These are phyloP conservation scores for Dendrocincla fuliginosa DNA, from an alignment of 2,797 vertebrate species.

Conservation along the genomic window DNA sequence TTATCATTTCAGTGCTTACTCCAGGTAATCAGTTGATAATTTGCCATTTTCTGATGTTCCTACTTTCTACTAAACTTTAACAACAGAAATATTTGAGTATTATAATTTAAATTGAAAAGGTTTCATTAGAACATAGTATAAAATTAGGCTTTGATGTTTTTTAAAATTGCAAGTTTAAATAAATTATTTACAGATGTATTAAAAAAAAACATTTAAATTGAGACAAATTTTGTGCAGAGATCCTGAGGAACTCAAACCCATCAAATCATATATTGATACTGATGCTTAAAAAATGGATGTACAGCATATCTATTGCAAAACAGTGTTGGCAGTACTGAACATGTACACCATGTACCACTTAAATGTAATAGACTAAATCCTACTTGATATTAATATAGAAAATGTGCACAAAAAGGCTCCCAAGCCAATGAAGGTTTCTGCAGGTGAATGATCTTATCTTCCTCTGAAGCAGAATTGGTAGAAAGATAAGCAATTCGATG, in stretches of 20 bases:
- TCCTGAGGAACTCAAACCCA: not conserved
- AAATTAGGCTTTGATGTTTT: not conserved
- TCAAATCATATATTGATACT: not conserved
- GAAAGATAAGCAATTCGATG: constrained; percentile 1
- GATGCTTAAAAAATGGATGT: not conserved
- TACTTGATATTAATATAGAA: constrained; percentile 6
- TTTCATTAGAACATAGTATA: not conserved
- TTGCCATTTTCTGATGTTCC: not conserved
- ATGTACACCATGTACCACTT: not conserved
- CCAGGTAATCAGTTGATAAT: not conserved
- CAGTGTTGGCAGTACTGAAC: not conserved
- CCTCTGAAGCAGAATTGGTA: not conserved
- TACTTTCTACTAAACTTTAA: not conserved
- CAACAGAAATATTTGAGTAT: not conserved
- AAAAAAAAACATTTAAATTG: not conserved
- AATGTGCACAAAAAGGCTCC: not conserved
- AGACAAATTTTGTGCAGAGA: not conserved
- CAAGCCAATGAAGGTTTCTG: not conserved
- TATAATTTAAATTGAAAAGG: not conserved
- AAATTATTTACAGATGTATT: not conserved
- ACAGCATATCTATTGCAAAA: not conserved
- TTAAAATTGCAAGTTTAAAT: not conserved
- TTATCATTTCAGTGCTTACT: not conserved
- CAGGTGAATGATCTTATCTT: constrained; percentile 20
- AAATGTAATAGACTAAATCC: constrained; percentile 36